A percentile compares a stretch with the other conserved stretches of the same genome.
Evolutionary conservation across 2,888 invertebrate species (phyloP).

Genomic region (Adelphocoris suturalis): DNA sequence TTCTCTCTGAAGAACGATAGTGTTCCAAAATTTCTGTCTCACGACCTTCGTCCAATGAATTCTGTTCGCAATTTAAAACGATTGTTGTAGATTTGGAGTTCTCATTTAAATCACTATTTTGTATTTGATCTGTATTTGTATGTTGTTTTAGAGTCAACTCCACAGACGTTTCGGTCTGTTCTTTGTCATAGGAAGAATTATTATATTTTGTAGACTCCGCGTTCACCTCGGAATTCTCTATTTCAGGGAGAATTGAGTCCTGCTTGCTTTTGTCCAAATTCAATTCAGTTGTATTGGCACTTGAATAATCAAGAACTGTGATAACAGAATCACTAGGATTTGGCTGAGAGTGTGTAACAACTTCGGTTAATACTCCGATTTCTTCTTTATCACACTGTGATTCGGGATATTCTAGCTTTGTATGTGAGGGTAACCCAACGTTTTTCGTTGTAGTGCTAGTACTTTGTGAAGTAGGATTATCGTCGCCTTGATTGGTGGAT

Average conservation of each 20-base stretch:
- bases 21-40: no score
- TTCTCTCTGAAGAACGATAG: neutral
- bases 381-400: no score
- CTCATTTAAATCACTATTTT: neutral
- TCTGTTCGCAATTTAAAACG: neutral
- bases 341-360: neutral
- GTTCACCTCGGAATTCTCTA: no score
- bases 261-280: neutral
- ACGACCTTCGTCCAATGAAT: neutral
- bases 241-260: neutral
- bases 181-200: no score
- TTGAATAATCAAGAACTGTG: neutral
- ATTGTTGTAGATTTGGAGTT: neutral
- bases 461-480: no score
- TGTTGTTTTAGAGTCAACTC: neutral
- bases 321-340: neutral
- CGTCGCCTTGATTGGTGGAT: no score
- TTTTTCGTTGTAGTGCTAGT: no score
- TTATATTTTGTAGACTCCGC: no score
- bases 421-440: no score
- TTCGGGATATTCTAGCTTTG: no score
- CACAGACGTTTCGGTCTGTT: no score
- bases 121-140: neutral
- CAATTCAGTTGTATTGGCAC: neutral
- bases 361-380: no score